phyloP scores from a whole-genome alignment of 1,140 invertebrate genomes.

The Pogonomyrmex barbatus region DNA sequence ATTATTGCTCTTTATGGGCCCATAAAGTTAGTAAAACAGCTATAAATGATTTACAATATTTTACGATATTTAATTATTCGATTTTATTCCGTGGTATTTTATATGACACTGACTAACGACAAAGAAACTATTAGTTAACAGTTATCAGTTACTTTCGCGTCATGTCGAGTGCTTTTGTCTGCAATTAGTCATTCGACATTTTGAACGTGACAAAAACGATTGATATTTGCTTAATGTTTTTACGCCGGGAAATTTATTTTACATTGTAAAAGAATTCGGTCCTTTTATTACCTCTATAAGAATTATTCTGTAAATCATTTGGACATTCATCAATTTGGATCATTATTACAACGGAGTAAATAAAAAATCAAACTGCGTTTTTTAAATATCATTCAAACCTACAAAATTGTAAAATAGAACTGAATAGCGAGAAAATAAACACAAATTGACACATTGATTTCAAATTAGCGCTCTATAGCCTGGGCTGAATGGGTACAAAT shows the following conservation, averaged over 20 bases:
- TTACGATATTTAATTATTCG: constrained; percentile 14
- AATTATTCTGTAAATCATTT: neutral
- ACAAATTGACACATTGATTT: neutral
- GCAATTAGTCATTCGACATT: constrained; percentile 18
- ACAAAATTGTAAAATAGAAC: neutral
- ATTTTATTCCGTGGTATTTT: neutral
- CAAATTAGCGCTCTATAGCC: neutral
- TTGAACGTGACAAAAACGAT: neutral
- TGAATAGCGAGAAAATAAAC: neutral
- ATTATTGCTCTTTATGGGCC: neutral
- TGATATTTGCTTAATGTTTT: neutral
- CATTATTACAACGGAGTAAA: neutral
- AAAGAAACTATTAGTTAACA: constrained; percentile 19
- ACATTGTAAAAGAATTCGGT: neutral
- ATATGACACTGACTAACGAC: neutral
- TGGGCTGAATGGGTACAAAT: neutral
- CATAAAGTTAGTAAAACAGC: neutral
- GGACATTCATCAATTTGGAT: neutral
- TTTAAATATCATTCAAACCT: neutral
- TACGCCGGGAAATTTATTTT: neutral
- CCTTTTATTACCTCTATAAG: neutral
- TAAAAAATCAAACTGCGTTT: neutral
- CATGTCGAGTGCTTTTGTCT: constrained; percentile 1
- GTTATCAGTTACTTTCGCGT: constrained; percentile 37
- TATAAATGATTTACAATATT: constrained; percentile 7